Conservation (phyloP, 1,140 invertebrate genomes). For the Berghia stephanieae region DNA sequence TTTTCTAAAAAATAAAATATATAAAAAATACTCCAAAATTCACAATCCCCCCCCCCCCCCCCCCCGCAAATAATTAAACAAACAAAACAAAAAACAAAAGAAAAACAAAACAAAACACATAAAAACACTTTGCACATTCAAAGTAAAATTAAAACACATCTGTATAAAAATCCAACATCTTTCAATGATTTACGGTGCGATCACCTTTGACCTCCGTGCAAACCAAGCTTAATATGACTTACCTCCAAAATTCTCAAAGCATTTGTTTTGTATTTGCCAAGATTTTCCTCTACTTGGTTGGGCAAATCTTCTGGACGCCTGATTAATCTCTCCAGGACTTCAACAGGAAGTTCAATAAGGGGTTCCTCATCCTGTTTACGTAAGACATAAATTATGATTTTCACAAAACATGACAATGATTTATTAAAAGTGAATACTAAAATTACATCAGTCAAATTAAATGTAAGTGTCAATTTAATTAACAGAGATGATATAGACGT, state of each 20-base stretch:
- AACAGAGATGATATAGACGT: too few species aligned
- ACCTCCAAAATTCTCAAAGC: constrained; percentile 63
- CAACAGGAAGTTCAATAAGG: constrained; percentile 49
- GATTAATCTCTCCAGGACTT: constrained; percentile 58
- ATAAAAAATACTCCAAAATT: too few species aligned
- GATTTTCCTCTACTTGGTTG: constrained; percentile 51
- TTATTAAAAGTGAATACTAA: neutral
- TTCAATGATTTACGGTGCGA: too few species aligned
- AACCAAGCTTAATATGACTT: neutral
- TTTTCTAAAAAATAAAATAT: too few species aligned
- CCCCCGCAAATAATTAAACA: neutral
- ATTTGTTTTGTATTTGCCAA: constrained; percentile 58
- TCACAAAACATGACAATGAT: neutral
- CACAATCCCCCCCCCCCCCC: neutral
- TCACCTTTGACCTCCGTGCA: too few species aligned
- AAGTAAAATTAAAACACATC: too few species aligned
- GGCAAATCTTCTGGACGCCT: constrained; percentile 61
- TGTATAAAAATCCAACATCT: too few species aligned
- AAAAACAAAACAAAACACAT: neutral
- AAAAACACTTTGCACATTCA: neutral
- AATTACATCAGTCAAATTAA: neutral
- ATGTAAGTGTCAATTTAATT: neutral
- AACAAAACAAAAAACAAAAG: neutral
- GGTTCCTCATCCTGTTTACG: constrained; percentile 46
- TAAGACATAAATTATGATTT: neutral